Conservation (phyloP, 2,113 vertebrate genomes). For the Lates calcarifer region DNA sequence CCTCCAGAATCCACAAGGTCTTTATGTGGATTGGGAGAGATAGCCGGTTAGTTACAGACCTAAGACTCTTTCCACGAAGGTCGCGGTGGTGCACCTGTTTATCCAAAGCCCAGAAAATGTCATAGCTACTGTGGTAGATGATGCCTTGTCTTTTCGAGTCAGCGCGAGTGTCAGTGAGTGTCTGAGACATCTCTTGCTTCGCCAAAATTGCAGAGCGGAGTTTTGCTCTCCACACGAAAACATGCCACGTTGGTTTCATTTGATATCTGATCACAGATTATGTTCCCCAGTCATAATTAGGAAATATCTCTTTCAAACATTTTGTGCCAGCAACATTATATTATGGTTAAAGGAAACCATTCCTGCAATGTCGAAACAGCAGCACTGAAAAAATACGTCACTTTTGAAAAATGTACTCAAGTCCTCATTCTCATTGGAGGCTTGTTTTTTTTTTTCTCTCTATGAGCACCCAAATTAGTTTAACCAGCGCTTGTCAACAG, state of each 20-base stretch:
- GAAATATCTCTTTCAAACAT: slow-evolving; percentile 71
- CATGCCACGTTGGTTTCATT: slow-evolving; percentile 74
- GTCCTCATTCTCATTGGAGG: slow-evolving; percentile 44
- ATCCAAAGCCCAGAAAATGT: slow-evolving; percentile 66
- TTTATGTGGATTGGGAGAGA: slow-evolving; percentile 70
- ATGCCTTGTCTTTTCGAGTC: slow-evolving; percentile 63
- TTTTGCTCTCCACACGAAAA: slow-evolving; percentile 73
- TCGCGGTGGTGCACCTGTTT: slow-evolving; percentile 77
- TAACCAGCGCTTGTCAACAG: slow-evolving; percentile 71
- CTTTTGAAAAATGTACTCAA: slow-evolving; percentile 65
- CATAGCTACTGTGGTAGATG: slow-evolving; percentile 55
- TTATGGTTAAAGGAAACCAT: slow-evolving; percentile 76
- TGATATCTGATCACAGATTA: slow-evolving; percentile 81
- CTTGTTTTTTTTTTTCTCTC: slow-evolving; percentile 52
- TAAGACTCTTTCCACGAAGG: slow-evolving; percentile 64
- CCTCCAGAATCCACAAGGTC: slow-evolving; percentile 55
- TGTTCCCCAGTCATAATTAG: slow-evolving; percentile 76
- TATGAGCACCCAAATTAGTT: slow-evolving; percentile 59
- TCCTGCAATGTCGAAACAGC: slow-evolving; percentile 59
- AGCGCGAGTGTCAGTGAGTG: slow-evolving; percentile 62
- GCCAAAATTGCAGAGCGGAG: slow-evolving; percentile 78
- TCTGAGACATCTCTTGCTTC: slow-evolving; percentile 73
- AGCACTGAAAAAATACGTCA: slow-evolving; percentile 50
- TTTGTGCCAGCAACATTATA: slow-evolving; percentile 67
- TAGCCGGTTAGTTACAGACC: slow-evolving; percentile 48